phyloP scores from a whole-genome alignment of 1,140 invertebrate species.

The Daktulosphaira vitifoliae region DNA sequence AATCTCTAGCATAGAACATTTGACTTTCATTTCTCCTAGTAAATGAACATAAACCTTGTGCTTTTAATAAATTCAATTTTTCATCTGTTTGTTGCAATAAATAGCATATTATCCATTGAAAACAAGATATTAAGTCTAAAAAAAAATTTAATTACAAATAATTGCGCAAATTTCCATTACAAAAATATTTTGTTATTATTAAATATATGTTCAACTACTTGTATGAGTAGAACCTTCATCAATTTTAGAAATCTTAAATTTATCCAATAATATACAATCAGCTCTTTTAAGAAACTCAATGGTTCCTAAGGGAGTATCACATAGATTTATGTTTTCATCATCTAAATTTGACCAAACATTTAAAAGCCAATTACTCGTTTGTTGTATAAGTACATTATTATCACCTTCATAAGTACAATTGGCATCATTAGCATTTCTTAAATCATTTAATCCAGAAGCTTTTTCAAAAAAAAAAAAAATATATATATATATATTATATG shows the following conservation, averaged over 20 bases:
- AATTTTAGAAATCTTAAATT: constrained; percentile 45
- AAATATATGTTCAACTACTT: too few relatives aligned
- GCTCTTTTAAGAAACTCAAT: constrained; percentile 53
- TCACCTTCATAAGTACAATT: constrained; percentile 94
- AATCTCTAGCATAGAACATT: constrained; percentile 64
- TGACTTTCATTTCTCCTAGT: constrained; percentile 70
- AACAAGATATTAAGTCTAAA: constrained; percentile 62
- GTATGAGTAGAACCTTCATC: constrained; percentile 41
- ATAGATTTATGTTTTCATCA: constrained; percentile 42
- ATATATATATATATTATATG: constrained; percentile 25
- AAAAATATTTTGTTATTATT: neutral
- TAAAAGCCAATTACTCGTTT: constrained; percentile 79
- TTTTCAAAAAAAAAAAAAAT: constrained; percentile 34
- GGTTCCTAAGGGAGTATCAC: constrained; percentile 57
- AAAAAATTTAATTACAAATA: constrained; percentile 38
- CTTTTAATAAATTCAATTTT: constrained; percentile 51
- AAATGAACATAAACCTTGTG: constrained; percentile 57
- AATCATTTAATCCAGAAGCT: constrained; percentile 70
- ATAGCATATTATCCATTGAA: constrained; percentile 77
- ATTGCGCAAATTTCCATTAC: too few relatives aligned
- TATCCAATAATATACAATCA: constrained; percentile 46
- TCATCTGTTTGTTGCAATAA: constrained; percentile 60
- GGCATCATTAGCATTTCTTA: constrained; percentile 82
- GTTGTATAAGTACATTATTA: constrained; percentile 89
- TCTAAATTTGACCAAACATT: constrained; percentile 36